Evolutionary conservation across 2,888 invertebrate species (phyloP).

Genomic region (Fabriciana adippe): DNA sequence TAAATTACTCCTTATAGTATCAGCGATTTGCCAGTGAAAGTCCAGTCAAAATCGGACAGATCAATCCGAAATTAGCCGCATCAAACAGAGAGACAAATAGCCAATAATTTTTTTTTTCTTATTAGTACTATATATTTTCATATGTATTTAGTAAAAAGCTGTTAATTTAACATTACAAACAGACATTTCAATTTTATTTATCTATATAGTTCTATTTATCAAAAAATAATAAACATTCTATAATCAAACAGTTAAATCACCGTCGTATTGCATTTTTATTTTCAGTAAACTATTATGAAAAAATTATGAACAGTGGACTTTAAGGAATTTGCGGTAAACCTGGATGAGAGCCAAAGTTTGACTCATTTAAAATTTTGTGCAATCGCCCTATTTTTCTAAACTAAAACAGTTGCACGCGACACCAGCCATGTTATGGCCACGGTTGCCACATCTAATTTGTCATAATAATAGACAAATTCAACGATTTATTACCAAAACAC

Average conservation of each 20-base stretch:
- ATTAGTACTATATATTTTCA: no score
- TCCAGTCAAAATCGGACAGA: no score
- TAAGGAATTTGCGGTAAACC: slow-evolving; percentile 68
- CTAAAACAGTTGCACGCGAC: slow-evolving; percentile 75
- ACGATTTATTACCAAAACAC: not conserved
- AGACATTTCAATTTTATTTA: no score
- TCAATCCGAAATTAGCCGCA: no score
- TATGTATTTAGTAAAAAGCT: no score
- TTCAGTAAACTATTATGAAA: slow-evolving; percentile 21
- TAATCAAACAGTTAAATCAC: not conserved
- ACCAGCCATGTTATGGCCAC: slow-evolving; percentile 42
- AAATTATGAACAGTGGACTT: slow-evolving; percentile 55
- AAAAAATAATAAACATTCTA: no score
- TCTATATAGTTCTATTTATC: no score
- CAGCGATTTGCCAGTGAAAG: no score
- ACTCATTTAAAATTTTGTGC: slow-evolving; percentile 76
- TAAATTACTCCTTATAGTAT: no score
- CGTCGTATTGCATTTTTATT: slow-evolving; percentile 1
- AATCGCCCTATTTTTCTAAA: slow-evolving; percentile 80
- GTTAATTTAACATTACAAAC: no score
- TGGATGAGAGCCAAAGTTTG: slow-evolving; percentile 73
- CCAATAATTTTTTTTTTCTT: no score
- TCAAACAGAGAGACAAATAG: no score
- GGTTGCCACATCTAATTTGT: slow-evolving; percentile 15
- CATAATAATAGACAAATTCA: not conserved